Evolutionary conservation across 2,113 vertebrate species (phyloP), one percentile per base, ranked within the genome.

Genomic region (Romanogobio albipinnatus): DNA sequence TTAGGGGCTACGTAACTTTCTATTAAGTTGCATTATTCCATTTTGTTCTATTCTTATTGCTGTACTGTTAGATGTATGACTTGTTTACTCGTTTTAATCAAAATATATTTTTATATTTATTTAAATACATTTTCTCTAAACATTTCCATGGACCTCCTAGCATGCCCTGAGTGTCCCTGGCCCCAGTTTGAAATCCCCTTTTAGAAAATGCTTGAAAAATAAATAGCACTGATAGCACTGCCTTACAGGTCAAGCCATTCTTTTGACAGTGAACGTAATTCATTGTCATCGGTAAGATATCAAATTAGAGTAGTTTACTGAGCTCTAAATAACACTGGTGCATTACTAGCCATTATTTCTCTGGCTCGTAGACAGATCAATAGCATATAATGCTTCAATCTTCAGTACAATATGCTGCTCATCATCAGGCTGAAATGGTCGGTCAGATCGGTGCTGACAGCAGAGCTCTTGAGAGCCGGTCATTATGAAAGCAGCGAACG

Each of bases 401-500:
- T 81, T 33, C 61, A 22, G 9, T 24, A 81, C 26, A 62, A 79
- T 77, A 73, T 47, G 39, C 43, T 73, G 5, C 43, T 26, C 22
- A 22, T 58, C 7, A 45, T 62, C 13, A 62, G 24, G 43, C 45
- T 68, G 45, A 81, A 51, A 33, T 51, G 45, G 15, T 51, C 78
- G 29, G 61, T 51, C 5, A 33, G 61, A 14, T 51, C 24, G 3
- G 15, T 22, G 45, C 43, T 64, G 61, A 51, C 61, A 58, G 49
- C 33, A 68, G 62, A 51, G 62, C 45, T 64, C n/a, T 22, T 19
- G 59, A 64, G 78, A 51, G 78, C 59, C 59, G 64, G 45, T 82
- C 29, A 53, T 82, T 68, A 68, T 81, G 87, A 92, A 91, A 91
- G 88, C 88, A 74, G 85, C 77, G 47, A 81, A 77, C 78, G 88